Percentiles rank a stretch among this genome's conserved stretches.
These are phyloP conservation scores for Cynopterus sphinx DNA, from an alignment of 2,797 vertebrate species.

Conservation along the genomic window DNA sequence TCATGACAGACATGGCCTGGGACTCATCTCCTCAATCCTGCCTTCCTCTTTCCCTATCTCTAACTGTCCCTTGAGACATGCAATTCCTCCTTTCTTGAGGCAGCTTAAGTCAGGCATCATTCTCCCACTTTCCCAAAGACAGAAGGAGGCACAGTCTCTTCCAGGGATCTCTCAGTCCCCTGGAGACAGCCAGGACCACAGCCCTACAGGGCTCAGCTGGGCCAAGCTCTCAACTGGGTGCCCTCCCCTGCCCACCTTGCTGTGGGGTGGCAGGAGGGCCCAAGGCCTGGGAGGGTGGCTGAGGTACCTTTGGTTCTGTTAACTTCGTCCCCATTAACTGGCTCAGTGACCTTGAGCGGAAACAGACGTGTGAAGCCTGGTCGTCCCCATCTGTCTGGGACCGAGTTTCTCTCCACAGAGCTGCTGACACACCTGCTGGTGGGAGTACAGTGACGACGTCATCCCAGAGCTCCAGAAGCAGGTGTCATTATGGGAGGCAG, in stretches of 20 bases:
- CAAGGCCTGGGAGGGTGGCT: not conserved
- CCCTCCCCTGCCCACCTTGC: no score
- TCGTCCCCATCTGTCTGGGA: conserved; percentile 66
- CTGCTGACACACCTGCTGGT: conserved; percentile 59
- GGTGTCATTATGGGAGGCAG: no score
- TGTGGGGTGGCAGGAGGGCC: not conserved
- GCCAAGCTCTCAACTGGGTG: not conserved
- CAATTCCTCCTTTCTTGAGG: not conserved
- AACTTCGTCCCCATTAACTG: not conserved
- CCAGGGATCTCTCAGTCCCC: not conserved
- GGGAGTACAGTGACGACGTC: not conserved
- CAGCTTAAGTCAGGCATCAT: not conserved
- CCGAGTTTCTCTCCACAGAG: not conserved
- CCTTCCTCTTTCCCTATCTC: not conserved
- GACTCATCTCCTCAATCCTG: not conserved
- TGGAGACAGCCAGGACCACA: not conserved
- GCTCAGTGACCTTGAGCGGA: conserved; percentile 64
- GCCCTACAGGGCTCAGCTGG: not conserved
- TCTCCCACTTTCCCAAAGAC: not conserved
- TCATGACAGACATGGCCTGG: not conserved
- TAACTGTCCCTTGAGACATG: not conserved
- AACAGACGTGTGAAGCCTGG: not conserved
- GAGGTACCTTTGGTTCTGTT: not conserved
- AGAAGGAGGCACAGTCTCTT: not conserved
- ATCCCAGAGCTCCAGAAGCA: not conserved